Percentiles rank a stretch among this genome's conserved stretches.
These are phyloP conservation scores for Micropoecilia bifurca DNA, from an alignment of 2,797 vertebrate species.

Conservation along the genomic window DNA sequence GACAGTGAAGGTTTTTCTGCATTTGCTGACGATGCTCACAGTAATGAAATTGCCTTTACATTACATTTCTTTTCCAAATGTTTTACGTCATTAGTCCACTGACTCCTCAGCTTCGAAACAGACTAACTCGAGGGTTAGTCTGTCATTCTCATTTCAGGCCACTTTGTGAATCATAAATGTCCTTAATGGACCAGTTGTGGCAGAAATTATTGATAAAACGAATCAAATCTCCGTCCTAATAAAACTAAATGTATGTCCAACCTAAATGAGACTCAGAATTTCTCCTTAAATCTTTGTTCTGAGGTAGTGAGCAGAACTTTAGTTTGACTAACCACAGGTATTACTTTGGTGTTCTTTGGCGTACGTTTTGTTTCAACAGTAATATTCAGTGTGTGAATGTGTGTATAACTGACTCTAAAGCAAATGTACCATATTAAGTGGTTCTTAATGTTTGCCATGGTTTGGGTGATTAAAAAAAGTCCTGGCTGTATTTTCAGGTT, in stretches of 20 bases:
- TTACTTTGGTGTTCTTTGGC: not conserved
- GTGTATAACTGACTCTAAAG: not conserved
- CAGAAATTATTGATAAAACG: too few relatives aligned
- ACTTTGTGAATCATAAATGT: too few relatives aligned
- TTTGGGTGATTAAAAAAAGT: not conserved
- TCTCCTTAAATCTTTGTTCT: not conserved
- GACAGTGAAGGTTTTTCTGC: not conserved
- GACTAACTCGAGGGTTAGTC: too few relatives aligned
- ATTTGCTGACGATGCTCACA: not conserved
- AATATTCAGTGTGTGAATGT: not conserved
- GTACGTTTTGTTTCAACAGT: not conserved
- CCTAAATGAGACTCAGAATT: not conserved
- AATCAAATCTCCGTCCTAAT: not conserved
- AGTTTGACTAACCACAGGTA: not conserved
- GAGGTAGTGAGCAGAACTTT: not conserved
- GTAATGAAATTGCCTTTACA: not conserved
- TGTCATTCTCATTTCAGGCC: too few relatives aligned
- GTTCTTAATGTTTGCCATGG: not conserved
- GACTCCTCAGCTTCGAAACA: not conserved
- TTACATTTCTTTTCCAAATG: not conserved
- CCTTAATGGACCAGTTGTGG: too few relatives aligned
- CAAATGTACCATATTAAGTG: not conserved
- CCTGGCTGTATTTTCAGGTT: conserved; percentile 78
- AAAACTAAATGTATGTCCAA: not conserved
- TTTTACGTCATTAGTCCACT: not conserved